Base-by-base conservation (phyloP, 2,888 invertebrate genomes). In the Ormyrus thymus region DNA sequence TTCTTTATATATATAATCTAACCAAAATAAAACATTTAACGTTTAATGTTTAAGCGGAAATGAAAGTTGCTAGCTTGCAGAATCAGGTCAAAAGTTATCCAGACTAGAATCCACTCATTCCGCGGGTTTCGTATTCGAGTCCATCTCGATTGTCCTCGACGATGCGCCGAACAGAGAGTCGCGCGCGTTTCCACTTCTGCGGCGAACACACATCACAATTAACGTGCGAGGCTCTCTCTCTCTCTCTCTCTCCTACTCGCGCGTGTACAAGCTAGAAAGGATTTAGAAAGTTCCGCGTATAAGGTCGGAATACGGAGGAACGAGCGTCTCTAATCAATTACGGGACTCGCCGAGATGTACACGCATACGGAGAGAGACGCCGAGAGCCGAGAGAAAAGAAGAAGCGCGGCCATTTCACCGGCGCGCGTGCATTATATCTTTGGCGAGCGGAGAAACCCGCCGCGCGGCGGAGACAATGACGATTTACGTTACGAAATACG, bases 211-310 rank as follows among this genome's bases (percentile, higher is more conserved):
- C 71, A 80, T 80, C 71, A 71, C 80, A 78, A 80, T 80, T 78
- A 79, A 75, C 56, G 51, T 68, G 68, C 56, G 72, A 29, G 29
- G 13, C 15, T 9, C n/a, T 10, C 58, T 15, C 45, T 43, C 48
- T 55, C 62, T 55, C 69, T 62, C 61, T 53, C 56, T 64, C 56
- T 46, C 43, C 13, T 50, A 7, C 66, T 71, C 70, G 29, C 62
- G n/a, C 48, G 43, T n/a, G 69, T 48, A 10, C 79, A 77, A 79
- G 81, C 83, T 83, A 83, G 83, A 85, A 84, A 84, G 83, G 84
- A 83, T 85, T 85, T 86, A 86, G 86, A 86, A 86, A 86, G 86
- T 85, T 81, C 80, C 80, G 46, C 11, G 53, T 81, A 81, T 82
- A 79, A 82, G 66, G 71, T 81, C 73, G 78, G 81, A 78, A 83